Evolutionary conservation across 2,797 vertebrate species (phyloP), one percentile per base, ranked within the genome.

Genomic region (Sebastes minor): DNA sequence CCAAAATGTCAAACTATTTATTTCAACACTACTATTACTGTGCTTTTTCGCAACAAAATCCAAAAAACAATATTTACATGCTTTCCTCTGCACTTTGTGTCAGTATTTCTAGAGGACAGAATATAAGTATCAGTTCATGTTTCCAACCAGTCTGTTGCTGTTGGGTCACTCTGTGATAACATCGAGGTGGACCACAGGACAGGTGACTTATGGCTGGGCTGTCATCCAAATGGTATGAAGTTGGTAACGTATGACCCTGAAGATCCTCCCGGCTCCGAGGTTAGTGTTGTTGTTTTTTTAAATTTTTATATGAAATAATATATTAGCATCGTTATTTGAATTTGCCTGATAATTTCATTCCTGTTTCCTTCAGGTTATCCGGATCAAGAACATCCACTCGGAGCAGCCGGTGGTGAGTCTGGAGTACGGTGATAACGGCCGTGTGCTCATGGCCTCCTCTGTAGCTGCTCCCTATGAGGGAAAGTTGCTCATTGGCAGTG

Each of bases 401-500:
- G 93, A 96, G 83, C 65, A 93, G 75, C 96, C 96, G 0, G 77
- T 14, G 1, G 94, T 97, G 89, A 96, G 91, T 0, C 92, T 93
- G 1, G 86, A 88, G 70, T 89, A 97, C 0, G 72, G 85, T 0
- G 96, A 98, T 75, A 67, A 97, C 0, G 98, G 97, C n/a, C 95
- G 91, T 0, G 92, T 97, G 80, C 91, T 98, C 70, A 94, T 97
- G 70, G 97, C 84, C 2, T 97, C 95, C 38, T 95, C 95, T 0
- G 96, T 97, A 52, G 97, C 97, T 1, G 83, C 95, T 0, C n/a
- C 92, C 1, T 95, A 96, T 3, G 82, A 84, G 62, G 63, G 94
- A 9, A 96, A 96, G 53, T 88, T 99, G 57, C 95, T 98, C 5
- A 96, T 98, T 5, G 97, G 97, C 70, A 96, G 96, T 0, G 81